Base-by-base conservation (phyloP, 1,140 invertebrate genomes). In the Eciton burchellii region DNA sequence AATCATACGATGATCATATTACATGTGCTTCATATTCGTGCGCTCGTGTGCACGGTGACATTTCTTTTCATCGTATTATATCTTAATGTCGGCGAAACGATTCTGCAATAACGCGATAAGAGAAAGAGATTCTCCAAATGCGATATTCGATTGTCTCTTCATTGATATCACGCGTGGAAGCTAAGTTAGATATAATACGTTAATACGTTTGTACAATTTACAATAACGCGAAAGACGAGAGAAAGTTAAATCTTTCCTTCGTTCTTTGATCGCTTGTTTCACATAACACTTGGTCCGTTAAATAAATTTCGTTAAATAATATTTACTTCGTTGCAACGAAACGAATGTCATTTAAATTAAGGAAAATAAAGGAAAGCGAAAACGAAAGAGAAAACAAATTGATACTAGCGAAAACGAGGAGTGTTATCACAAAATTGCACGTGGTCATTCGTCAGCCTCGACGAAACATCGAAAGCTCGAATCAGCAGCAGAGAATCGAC, bases 121-220 rank as follows among this genome's bases (percentile, higher is more conserved):
- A 79, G 3, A n/a, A 21, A 35, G 35, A 35, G 35, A 35, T 21
- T 74, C n/a, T 19, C 49, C 57, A 9, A 74, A 60, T 62, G 29
- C 2, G n/a, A n/a, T n/a, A 77, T 4, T 70, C 35, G 74, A 79
- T 79, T 79, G 63, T 79, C 74, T 79, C 74, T 79, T 79, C 49
- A n/a, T 57, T 43, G 41, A 79, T 68, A 77, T 76, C 47, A 11
- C 14, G 56, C 56, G 56, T 3, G n/a, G 43, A 68, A 79, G 56
- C 35, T 66, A 77, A 24, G 26, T 35, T 57, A 4, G n/a, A n/a
- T n/a, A n/a, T n/a, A n/a, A 24, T 26, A 6, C 21, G n/a, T 62
- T 47, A 21, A 45, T 60, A 43, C 41, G 4, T 24, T 43, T 54
- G 43, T 12, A 66, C 14, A 24, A n/a, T 49, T 66, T 21, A 12